phyloP scores from a whole-genome alignment of 2,888 invertebrate genomes.

The Operophtera brumata region DNA sequence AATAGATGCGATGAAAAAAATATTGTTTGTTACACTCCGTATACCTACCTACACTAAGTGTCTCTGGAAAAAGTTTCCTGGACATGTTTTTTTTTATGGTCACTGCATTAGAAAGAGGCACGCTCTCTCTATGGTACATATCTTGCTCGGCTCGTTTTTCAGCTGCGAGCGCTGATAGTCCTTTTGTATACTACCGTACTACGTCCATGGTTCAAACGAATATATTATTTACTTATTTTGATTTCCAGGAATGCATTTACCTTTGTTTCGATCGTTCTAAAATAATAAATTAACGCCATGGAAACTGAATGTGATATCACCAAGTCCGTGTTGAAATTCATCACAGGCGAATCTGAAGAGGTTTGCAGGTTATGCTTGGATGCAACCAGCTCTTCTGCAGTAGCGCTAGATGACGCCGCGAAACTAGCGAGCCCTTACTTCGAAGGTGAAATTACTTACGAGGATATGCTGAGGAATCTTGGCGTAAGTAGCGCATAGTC shows the following conservation, averaged over 20 bases:
- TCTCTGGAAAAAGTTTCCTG: too few relatives aligned
- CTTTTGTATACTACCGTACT: too few relatives aligned
- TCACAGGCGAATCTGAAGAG: constrained; percentile 50
- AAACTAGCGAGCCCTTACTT: constrained; percentile 47
- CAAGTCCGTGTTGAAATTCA: constrained; percentile 49
- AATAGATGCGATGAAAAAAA: too few relatives aligned
- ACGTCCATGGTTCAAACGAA: too few relatives aligned
- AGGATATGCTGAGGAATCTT: constrained; percentile 54
- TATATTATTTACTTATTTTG: background rate
- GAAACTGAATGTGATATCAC: constrained; percentile 28
- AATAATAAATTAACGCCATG: constrained; percentile 32
- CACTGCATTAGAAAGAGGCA: too few relatives aligned
- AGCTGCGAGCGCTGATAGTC: too few relatives aligned
- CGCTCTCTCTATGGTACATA: too few relatives aligned
- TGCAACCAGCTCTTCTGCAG: constrained; percentile 41
- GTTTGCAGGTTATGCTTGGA: constrained; percentile 71
- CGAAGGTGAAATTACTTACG: constrained; percentile 48
- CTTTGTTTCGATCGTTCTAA: too few relatives aligned
- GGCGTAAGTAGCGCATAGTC: constrained; percentile 47
- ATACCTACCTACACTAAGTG: too few relatives aligned
- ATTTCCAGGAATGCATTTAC: background rate
- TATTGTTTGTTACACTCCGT: too few relatives aligned
- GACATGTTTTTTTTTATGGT: too few relatives aligned
- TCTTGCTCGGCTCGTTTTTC: too few relatives aligned
- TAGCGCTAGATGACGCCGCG: constrained; percentile 48